Base-by-base conservation (phyloP, 2,113 vertebrate genomes). In the Catharus minimus region DNA sequence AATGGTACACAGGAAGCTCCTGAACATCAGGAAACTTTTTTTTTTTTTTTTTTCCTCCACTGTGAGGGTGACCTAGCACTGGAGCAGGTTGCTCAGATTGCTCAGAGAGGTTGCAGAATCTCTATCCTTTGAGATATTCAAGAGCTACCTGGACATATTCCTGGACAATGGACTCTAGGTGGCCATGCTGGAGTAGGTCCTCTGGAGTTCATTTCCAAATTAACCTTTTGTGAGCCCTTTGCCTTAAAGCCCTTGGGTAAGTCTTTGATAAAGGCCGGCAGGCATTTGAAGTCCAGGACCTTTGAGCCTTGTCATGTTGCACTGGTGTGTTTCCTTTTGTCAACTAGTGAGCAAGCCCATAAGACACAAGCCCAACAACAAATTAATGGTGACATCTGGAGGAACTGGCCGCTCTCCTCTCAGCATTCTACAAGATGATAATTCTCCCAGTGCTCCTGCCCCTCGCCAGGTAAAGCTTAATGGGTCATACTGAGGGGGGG, bases 321-420 rank as follows among this genome's bases (percentile, higher is more conserved):
- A 1, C 23, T 69, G 62, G 17, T 39, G 9, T 32, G 9, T 53
- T 82, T 58, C 4, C 30, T 85, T 61, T 44, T 73, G 19, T 81
- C 43, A 14, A 41, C 23, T 52, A 98, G 98, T 96, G 74, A 94
- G 88, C 77, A 98, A 97, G 66, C 27, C 56, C 0, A 3, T 33
- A 11, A 97, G 93, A 73, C 67, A 95, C 73, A 98, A 97, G 56
- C 41, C 77, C 64, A 89, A 66, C 90, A 97, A 60, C 91, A 98
- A 97, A 80, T 79, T 93, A 5, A 86, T 92, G 95, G 89, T 16
- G 23, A 39, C 67, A 12, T 88, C 86, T 61, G 86, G 72, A 57
- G 89, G 75, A 94, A 97, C 49, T 92, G 97, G 98, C 12, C 98
- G 99, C 30, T 99, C 98, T 11, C 99, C 99, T 3, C 97, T 99